Evolutionary conservation across 2,888 invertebrate species (phyloP), one percentile per base, ranked within the genome.

Genomic region (Eustalomyia histrio): DNA sequence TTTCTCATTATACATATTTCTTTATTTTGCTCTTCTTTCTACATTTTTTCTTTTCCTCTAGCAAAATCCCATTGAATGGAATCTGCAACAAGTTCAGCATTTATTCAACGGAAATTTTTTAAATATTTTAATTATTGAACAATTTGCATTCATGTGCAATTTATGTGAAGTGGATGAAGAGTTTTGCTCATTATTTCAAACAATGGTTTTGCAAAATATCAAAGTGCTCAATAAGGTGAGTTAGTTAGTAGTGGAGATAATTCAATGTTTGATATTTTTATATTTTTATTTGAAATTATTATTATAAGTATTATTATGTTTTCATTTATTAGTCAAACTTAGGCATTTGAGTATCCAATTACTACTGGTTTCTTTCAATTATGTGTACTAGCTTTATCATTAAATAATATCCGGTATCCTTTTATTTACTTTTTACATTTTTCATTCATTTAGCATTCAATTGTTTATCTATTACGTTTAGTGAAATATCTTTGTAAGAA

Each of bases 111-210:
- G 83, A 74, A 84, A 69, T 68, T 85, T 85, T 87, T 84, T 89
- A 85, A 88, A 87, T 86, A 87, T 89, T 86, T 87, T 90, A 88
- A 89, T 89, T 87, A 87, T 87, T 84, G 88, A 89, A 85, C 87
- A 88, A 87, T 88, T 88, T 85, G 85, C 87, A 84, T 89, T 88
- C 84, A 87, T 90, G 85, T 86, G 88, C 85, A 85, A 87, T 84
- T 86, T 90, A 74, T 89, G 88, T 84, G 86, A 88, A 85, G 87
- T 86, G 85, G 87, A 86, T 84, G 85, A 86, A 63, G 87, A 88
- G 84, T 87, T 87, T 85, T 86, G 86, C 87, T 88, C 88, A 85
- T 87, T 89, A 87, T 85, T 89, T 86, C 85, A 86, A 82, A 83
- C 85, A 82, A 86, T 88, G 80, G 82, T 89, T 85, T 85, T 88